Percentiles rank a stretch among this genome's conserved stretches.
Conservation (phyloP, 2,888 invertebrate species). For the Chloromyia formosa region DNA sequence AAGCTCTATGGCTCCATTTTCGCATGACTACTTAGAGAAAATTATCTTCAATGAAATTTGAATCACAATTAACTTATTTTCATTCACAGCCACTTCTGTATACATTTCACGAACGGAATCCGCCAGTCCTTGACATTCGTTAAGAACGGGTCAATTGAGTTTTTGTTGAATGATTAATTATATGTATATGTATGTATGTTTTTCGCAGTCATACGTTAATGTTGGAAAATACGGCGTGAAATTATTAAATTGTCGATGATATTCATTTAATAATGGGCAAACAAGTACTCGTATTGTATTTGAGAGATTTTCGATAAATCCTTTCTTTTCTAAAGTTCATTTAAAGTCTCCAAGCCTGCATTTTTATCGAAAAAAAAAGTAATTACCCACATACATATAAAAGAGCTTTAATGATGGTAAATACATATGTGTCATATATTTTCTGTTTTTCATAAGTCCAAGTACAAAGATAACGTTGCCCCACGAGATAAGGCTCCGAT, state of each 20-base stretch:
- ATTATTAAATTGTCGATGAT: background rate
- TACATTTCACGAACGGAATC: background rate
- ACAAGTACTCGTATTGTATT: too few relatives aligned
- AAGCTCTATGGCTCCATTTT: too few relatives aligned
- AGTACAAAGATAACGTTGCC: slow-evolving; percentile 7
- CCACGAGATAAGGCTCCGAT: slow-evolving; percentile 32
- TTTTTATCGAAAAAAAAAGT: background rate
- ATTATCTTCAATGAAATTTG: slow-evolving; percentile 10
- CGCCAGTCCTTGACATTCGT: slow-evolving; percentile 39
- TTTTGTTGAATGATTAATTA: slow-evolving; percentile 17
- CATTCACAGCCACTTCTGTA: background rate
- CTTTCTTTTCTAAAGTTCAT: background rate
- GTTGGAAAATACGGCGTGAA: background rate
- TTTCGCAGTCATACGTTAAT: background rate
- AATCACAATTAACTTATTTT: background rate
- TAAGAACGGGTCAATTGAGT: slow-evolving; percentile 38
- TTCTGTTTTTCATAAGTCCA: background rate
- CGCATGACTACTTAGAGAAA: slow-evolving; percentile 3
- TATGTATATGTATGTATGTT: background rate
- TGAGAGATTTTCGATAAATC: background rate
- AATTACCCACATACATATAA: background rate
- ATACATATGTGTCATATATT: background rate
- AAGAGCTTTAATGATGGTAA: background rate
- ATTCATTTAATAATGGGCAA: background rate
- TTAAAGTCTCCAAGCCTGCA: slow-evolving; percentile 26